phyloP scores from a whole-genome alignment of 2,888 invertebrate species.

The Xylophagus ater region DNA sequence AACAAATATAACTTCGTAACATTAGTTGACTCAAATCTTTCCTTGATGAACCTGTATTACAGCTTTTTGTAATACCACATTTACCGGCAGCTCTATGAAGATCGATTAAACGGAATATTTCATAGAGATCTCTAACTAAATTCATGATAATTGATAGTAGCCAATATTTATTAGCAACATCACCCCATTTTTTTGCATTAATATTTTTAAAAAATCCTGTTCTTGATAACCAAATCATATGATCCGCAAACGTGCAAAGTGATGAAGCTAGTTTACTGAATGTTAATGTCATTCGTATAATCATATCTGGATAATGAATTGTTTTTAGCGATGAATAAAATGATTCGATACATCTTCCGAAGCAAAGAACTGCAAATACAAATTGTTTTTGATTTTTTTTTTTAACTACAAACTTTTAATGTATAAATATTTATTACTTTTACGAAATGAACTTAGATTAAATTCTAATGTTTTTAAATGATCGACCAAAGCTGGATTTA shows the following conservation, averaged over 20 bases:
- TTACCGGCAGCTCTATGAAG: slow-evolving; percentile 41
- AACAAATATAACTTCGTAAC: slow-evolving; percentile 26
- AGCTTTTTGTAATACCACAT: slow-evolving; percentile 28
- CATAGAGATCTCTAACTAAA: slow-evolving; percentile 72
- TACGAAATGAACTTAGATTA: slow-evolving; percentile 73
- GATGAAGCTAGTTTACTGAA: slow-evolving; percentile 69
- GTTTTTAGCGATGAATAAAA: slow-evolving; percentile 62
- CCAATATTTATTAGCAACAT: slow-evolving; percentile 71
- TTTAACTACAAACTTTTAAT: slow-evolving; percentile 1
- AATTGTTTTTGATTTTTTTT: not conserved
- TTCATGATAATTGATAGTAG: slow-evolving; percentile 70
- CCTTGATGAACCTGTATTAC: slow-evolving; percentile 24
- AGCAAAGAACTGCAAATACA: slow-evolving; percentile 59
- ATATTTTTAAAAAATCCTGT: slow-evolving; percentile 54
- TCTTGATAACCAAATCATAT: slow-evolving; percentile 73
- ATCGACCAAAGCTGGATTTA: slow-evolving; percentile 53
- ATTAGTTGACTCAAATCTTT: slow-evolving; percentile 24
- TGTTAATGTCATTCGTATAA: slow-evolving; percentile 59
- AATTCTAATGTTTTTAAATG: slow-evolving; percentile 71
- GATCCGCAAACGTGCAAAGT: slow-evolving; percentile 71
- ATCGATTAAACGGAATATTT: slow-evolving; percentile 56
- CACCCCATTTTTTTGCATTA: slow-evolving; percentile 65
- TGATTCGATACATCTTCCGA: slow-evolving; percentile 75
- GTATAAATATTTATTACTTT: slow-evolving; percentile 47
- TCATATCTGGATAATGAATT: slow-evolving; percentile 59